phyloP scores from a whole-genome alignment of 2,888 invertebrate genomes.

The Synanthedon formicaeformis region DNA sequence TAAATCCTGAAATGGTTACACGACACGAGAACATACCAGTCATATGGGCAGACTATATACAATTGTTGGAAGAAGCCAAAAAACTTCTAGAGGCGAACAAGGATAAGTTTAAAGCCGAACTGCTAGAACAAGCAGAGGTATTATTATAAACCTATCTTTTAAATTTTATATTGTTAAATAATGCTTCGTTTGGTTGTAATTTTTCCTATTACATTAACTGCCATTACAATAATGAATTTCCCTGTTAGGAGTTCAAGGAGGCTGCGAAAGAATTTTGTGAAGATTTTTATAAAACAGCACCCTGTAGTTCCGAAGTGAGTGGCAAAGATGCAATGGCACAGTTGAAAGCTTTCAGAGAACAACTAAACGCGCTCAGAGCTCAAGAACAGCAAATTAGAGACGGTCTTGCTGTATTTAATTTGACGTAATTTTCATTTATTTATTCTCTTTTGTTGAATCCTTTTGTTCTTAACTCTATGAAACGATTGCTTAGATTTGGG shows the following conservation, averaged over 20 bases:
- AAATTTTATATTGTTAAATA: not conserved
- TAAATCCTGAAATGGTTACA: slow-evolving; percentile 71
- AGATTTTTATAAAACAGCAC: slow-evolving; percentile 77
- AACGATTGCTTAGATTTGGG: too few species aligned
- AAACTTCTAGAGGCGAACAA: slow-evolving; percentile 79
- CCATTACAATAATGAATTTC: slow-evolving; percentile 11
- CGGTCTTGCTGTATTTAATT: slow-evolving; percentile 82
- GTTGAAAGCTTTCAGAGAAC: slow-evolving; percentile 63
- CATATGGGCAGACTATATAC: slow-evolving; percentile 79
- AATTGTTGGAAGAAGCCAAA: slow-evolving; percentile 77
- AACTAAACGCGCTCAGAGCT: slow-evolving; percentile 68
- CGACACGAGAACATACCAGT: slow-evolving; percentile 71
- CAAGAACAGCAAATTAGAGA: slow-evolving; percentile 76
- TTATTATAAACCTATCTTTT: not conserved
- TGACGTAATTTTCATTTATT: slow-evolving; percentile 54
- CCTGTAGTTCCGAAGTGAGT: slow-evolving; percentile 71
- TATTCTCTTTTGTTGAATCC: not conserved
- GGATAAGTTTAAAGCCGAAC: slow-evolving; percentile 77
- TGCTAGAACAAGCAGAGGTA: slow-evolving; percentile 78
- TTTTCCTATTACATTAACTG: too few species aligned
- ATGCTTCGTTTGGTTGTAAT: too few species aligned
- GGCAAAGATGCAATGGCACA: slow-evolving; percentile 71
- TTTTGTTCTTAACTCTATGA: not conserved
- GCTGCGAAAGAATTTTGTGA: slow-evolving; percentile 76
- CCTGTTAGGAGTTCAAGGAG: slow-evolving; percentile 72